Percentiles rank a stretch among this genome's conserved stretches.
These are phyloP conservation scores for Nothoprocta pentlandii DNA, from an alignment of 2,113 vertebrate genomes.

Conservation along the genomic window DNA sequence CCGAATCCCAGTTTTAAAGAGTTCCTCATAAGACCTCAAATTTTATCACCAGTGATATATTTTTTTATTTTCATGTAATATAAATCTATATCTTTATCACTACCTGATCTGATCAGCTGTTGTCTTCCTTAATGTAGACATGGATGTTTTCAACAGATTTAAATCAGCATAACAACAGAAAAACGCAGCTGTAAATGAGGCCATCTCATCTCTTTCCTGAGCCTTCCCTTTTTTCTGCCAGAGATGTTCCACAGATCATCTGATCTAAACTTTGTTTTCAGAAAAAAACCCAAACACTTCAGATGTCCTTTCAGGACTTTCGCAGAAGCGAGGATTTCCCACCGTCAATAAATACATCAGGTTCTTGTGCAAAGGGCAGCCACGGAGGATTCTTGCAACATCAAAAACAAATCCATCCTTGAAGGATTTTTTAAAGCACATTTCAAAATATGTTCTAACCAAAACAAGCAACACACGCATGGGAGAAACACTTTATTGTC, in stretches of 20 bases:
- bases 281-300: neutral
- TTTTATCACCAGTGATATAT: neutral
- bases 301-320: slow-evolving; percentile 51
- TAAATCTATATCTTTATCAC: neutral
- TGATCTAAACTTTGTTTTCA: neutral
- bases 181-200: neutral
- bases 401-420: slow-evolving; percentile 54
- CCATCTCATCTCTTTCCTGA: neutral
- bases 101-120: neutral
- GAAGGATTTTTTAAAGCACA: slow-evolving; percentile 5
- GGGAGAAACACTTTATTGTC: slow-evolving; percentile 37
- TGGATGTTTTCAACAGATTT: neutral
- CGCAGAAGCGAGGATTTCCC: slow-evolving; percentile 60
- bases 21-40: neutral
- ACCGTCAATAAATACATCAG: slow-evolving; percentile 19
- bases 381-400: slow-evolving; percentile 62
- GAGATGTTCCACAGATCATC: neutral
- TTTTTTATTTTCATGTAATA: neutral
- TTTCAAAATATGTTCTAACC: slow-evolving; percentile 59
- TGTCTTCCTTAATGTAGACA: neutral
- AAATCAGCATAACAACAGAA: neutral
- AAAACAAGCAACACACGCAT: slow-evolving; percentile 29
- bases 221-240: neutral
- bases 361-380: slow-evolving; percentile 68
- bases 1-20: neutral